Evolutionary conservation across 2,888 invertebrate species (phyloP).

Genomic region (Heliconius aoede): DNA sequence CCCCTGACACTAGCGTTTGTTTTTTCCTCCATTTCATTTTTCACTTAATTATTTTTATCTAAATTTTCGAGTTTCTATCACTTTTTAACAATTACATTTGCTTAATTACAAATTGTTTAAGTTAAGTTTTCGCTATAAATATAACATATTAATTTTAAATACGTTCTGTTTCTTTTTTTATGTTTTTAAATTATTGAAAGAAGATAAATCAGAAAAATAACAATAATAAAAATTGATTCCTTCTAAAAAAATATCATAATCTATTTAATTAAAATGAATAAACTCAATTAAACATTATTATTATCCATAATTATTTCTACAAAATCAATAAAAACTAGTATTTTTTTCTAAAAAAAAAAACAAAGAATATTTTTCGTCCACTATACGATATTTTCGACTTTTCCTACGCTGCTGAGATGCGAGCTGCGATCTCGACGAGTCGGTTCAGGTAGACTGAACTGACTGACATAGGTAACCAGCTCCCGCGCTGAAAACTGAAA

Average conservation of each 20-base stretch:
- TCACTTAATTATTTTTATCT: constrained; percentile 8
- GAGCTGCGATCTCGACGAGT: constrained; percentile 35
- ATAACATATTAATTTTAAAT: neutral
- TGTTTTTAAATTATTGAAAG: no score
- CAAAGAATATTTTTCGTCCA: neutral
- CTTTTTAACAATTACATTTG: constrained; percentile 16
- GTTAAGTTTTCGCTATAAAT: neutral
- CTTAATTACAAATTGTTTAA: neutral
- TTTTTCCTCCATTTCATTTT: constrained; percentile 68
- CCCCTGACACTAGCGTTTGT: constrained; percentile 70
- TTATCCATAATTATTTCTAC: neutral
- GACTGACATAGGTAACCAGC: constrained; percentile 35
- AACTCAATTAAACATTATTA: neutral
- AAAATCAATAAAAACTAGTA: neutral
- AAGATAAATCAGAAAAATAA: neutral
- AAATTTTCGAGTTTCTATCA: constrained; percentile 8
- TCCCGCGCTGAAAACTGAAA: constrained; percentile 57
- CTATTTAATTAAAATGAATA: neutral
- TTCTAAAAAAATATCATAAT: neutral
- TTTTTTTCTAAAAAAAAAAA: neutral
- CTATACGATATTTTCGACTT: neutral
- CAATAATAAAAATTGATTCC: neutral
- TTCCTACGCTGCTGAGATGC: neutral
- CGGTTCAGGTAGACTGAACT: constrained; percentile 52
- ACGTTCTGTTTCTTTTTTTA: neutral